Evolutionary conservation across 2,888 invertebrate genomes (phyloP), one percentile per base, ranked within the genome.

Genomic region (Morpho deidamia): DNA sequence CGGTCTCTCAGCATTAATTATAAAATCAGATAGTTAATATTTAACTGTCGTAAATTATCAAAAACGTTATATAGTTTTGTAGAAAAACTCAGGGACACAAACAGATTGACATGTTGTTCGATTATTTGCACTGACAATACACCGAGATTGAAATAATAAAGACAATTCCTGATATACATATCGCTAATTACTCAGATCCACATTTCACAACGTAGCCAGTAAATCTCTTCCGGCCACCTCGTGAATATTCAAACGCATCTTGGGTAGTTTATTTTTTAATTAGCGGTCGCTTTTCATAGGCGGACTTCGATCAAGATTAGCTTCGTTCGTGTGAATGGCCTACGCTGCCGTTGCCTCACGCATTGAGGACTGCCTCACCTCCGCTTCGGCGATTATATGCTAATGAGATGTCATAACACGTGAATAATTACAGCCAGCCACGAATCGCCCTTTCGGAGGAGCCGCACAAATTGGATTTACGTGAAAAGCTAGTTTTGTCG

Each of bases 361-460:
- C 84, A 85, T 77, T 76, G 76, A 65, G 74, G 76, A 69, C 80
- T 78, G 77, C 75, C 74, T 77, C 70, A 73, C 72, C 50, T 50
- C 50, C 35, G 44, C 50, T 44, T 49, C 49, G 49, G 49, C 88
- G 89, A 88, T 89, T 89, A 89, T 88, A 89, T 89, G 86, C 79
- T 86, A 89, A 89, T 89, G 81, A 78, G 83, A 88, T 87, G 89
- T 89, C 89, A 89, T 89, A 89, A 89, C 86, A 87, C 71, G 80
- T 88, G 89, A 89, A 88, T 89, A 89, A 89, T 89, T 84, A 87
- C 85, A 76, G 72, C 79, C 76, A 78, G 74, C 83, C 82, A 83
- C 83, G 83, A 78, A 72, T 87, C 81, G 76, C 88, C 86, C 88
- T 86, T 86, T 86, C 78, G 79, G 76, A 76, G 77, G 76, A 76